phyloP scores from a whole-genome alignment of 2,888 invertebrate species.

The Marasmarcha lunaedactyla region DNA sequence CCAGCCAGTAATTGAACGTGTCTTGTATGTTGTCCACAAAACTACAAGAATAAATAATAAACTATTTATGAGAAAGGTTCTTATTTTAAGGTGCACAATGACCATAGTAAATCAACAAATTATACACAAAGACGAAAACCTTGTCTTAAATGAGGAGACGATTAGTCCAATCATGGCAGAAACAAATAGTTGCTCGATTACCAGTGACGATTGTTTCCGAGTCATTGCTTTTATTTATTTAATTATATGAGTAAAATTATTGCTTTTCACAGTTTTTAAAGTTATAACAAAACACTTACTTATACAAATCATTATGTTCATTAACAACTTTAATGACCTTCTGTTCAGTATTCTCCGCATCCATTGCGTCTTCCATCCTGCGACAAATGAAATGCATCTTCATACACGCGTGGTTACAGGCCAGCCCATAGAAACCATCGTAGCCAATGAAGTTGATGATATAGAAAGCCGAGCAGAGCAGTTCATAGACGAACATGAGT shows the following conservation, averaged over 20 bases:
- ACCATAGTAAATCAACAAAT: too few relatives aligned
- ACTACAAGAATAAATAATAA: conserved; percentile 25
- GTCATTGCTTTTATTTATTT: too few relatives aligned
- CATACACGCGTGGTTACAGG: conserved; percentile 37
- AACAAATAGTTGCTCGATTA: too few relatives aligned
- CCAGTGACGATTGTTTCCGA: too few relatives aligned
- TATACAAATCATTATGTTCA: conserved; percentile 30
- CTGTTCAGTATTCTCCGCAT: conserved; percentile 12
- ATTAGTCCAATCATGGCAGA: too few relatives aligned
- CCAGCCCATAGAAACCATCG: conserved; percentile 38
- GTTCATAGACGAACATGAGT: conserved; percentile 25
- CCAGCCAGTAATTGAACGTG: conserved; percentile 40
- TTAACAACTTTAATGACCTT: conserved; percentile 26
- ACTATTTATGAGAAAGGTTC: not conserved
- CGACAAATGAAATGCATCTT: conserved; percentile 36
- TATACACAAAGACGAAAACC: too few relatives aligned
- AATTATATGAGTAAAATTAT: too few relatives aligned
- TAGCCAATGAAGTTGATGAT: conserved; percentile 31
- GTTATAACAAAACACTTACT: conserved; percentile 22
- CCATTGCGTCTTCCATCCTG: conserved; percentile 28
- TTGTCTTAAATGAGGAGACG: too few relatives aligned
- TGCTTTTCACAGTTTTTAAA: too few relatives aligned
- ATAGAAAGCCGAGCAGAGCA: conserved; percentile 22
- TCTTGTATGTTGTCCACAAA: conserved; percentile 33
- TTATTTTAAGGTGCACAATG: too few relatives aligned